Conservation (phyloP, 2,888 invertebrate species). For the Coleophora flavipennella region DNA sequence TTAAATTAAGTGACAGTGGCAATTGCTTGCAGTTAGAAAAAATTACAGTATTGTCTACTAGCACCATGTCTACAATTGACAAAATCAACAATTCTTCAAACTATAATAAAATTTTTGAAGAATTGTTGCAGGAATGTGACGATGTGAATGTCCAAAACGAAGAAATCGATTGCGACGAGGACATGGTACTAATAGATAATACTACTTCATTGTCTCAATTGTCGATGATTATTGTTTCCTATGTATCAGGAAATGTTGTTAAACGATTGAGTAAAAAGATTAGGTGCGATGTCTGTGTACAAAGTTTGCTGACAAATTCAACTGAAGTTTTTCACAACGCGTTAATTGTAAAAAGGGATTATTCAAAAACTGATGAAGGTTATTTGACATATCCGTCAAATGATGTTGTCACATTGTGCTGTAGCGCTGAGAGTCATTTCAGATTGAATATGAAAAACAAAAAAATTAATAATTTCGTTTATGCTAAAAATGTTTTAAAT, state of each 20-base stretch:
- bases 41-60: slow-evolving; percentile 5
- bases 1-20: slow-evolving; percentile 4
- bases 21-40: slow-evolving; percentile 7
- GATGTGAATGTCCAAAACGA: no score
- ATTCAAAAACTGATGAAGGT: slow-evolving; percentile 5
- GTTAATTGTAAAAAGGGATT: slow-evolving; percentile 6
- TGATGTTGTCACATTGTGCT: slow-evolving; percentile 3
- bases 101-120: no score
- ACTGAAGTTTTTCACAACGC: background rate
- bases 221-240: no score
- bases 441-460: background rate
- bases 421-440: slow-evolving; percentile 1
- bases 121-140: no score
- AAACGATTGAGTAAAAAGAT: no score
- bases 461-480: no score
- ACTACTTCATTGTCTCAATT: no score
- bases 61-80: slow-evolving; percentile 1
- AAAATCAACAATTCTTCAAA: slow-evolving; percentile 6
- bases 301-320: background rate
- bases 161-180: no score
- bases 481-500: no score
- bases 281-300: no score
- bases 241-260: no score
- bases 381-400: slow-evolving; percentile 5
- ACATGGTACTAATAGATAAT: no score